Percentiles rank a stretch among this genome's conserved stretches.
Evolutionary conservation across 2,797 vertebrate species (phyloP).

Genomic region (Coluber constrictor): DNA sequence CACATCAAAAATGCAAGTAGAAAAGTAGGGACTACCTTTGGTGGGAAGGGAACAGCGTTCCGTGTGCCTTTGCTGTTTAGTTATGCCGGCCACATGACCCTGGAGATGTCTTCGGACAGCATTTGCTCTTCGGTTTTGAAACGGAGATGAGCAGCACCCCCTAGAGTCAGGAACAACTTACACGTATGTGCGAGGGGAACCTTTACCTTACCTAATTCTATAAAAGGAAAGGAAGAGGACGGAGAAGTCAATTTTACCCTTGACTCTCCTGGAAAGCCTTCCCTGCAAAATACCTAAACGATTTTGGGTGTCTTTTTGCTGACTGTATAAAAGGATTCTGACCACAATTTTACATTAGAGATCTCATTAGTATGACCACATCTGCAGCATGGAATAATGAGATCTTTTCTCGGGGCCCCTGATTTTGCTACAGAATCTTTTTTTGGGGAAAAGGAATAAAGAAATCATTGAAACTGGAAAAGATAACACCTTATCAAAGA

Average conservation of each 20-base stretch:
- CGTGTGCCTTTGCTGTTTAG: accelerated
- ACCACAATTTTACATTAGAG: neutral
- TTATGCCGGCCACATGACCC: too few species aligned
- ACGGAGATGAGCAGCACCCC: too few species aligned
- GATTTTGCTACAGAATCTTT: neutral
- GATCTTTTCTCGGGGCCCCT: neutral
- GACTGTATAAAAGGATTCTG: neutral
- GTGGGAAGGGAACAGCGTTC: too few species aligned
- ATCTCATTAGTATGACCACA: neutral
- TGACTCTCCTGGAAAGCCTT: neutral
- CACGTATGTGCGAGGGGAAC: too few species aligned
- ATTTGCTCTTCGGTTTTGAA: too few species aligned
- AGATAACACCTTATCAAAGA: constrained; percentile 9
- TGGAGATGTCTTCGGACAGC: too few species aligned
- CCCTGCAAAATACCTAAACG: neutral
- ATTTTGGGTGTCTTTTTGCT: neutral
- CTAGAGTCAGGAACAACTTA: too few species aligned
- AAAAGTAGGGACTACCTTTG: too few species aligned
- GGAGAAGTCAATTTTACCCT: neutral
- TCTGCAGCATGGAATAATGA: neutral
- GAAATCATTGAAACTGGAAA: neutral
- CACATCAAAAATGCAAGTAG: too few species aligned
- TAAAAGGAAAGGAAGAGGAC: neutral
- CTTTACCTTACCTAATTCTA: neutral
- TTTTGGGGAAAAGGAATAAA: too few species aligned